Percentiles rank a stretch among this genome's conserved stretches.
These are phyloP conservation scores for Sebastes vulpes DNA, from an alignment of 2,797 vertebrate genomes.

Conservation along the genomic window DNA sequence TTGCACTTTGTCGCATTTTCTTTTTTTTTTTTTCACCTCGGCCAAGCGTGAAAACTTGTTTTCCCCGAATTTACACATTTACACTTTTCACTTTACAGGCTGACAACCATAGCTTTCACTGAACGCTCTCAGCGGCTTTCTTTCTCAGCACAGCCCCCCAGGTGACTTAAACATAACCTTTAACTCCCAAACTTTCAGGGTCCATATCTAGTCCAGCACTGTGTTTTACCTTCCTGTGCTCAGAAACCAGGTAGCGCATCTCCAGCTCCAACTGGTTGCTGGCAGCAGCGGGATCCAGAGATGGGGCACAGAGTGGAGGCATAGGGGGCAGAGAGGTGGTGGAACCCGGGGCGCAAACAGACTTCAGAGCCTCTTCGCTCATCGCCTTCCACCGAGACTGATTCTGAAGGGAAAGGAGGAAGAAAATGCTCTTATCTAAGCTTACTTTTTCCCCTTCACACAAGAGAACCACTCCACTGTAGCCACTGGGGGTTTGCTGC, in stretches of 20 bases:
- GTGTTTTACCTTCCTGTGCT: conserved; percentile 94
- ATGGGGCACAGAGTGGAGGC: conserved; percentile 90
- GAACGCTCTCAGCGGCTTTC: background rate
- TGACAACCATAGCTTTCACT: background rate
- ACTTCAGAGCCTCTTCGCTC: conserved; percentile 94
- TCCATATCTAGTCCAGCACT: background rate
- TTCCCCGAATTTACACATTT: background rate
- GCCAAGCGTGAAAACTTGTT: background rate
- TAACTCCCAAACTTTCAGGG: background rate
- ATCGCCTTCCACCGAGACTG: conserved; percentile 97
- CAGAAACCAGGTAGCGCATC: conserved; percentile 90
- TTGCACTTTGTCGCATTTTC: background rate
- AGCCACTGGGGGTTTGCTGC: background rate
- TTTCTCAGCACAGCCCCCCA: background rate
- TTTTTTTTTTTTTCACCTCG: background rate
- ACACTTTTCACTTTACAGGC: too few relatives aligned
- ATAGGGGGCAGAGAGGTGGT: conserved; percentile 88
- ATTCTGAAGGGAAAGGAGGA: conserved; percentile 83
- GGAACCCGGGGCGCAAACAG: conserved; percentile 91
- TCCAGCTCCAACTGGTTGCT: conserved; percentile 96
- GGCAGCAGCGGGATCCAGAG: conserved; percentile 86
- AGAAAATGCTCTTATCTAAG: background rate
- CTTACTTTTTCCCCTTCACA: background rate
- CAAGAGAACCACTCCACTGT: background rate
- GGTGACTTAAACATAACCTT: background rate